A percentile compares a stretch with the other conserved stretches of the same genome.
These are phyloP conservation scores for Chionoecetes opilio DNA, from an alignment of 1,140 invertebrate species.

Conservation along the genomic window DNA sequence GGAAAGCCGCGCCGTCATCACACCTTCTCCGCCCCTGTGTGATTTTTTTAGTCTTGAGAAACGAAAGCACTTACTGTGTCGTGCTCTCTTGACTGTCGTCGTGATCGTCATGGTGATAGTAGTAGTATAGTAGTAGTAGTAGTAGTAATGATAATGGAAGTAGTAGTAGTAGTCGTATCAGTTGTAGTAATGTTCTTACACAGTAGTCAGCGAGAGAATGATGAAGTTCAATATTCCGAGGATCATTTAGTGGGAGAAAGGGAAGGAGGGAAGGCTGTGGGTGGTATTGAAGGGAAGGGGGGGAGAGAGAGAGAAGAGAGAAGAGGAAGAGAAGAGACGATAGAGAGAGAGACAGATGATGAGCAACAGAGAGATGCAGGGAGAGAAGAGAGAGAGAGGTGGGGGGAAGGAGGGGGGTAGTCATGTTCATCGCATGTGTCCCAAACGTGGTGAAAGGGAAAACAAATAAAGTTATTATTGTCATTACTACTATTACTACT, in stretches of 20 bases:
- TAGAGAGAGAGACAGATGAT: too few relatives aligned
- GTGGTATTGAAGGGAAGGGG: too few relatives aligned
- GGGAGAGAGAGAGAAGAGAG: too few relatives aligned
- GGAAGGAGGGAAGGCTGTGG: background rate
- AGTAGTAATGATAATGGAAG: background rate
- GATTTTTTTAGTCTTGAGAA: too few relatives aligned
- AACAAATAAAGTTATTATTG: background rate
- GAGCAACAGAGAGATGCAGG: too few relatives aligned
- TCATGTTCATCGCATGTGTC: too few relatives aligned
- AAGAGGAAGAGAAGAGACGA: too few relatives aligned
- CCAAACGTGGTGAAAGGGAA: too few relatives aligned
- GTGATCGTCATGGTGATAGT: background rate
- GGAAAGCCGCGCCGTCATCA: too few relatives aligned
- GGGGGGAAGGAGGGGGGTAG: background rate
- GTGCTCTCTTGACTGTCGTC: background rate
- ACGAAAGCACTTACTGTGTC: too few relatives aligned
- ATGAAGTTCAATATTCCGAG: background rate
- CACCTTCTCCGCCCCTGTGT: too few relatives aligned
- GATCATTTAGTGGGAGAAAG: background rate
- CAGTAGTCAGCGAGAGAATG: background rate
- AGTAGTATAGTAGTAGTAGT: background rate
- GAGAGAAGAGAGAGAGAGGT: background rate
- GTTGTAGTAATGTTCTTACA: background rate
- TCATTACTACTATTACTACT: conserved; percentile 29
- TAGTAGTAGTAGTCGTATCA: too few relatives aligned